Percentiles rank a stretch among this genome's conserved stretches.
These are phyloP conservation scores for Chaunax sp. DNA, from an alignment of 2,797 vertebrate genomes.

Conservation along the genomic window DNA sequence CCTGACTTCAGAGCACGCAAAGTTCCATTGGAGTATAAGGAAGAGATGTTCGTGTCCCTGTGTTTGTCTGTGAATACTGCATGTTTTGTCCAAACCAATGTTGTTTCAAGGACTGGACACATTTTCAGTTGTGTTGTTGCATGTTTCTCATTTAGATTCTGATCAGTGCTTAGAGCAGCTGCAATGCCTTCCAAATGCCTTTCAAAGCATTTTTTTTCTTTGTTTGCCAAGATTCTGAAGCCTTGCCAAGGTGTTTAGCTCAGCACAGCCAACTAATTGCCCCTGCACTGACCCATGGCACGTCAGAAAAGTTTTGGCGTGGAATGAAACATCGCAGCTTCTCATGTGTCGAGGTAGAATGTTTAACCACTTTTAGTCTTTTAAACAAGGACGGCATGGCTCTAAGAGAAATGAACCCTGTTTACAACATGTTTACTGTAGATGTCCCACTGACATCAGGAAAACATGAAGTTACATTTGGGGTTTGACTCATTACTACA, in stretches of 20 bases:
- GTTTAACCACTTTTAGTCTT: not conserved
- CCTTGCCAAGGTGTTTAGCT: slow-evolving; percentile 15
- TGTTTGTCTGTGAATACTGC: not conserved
- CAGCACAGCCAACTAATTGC: slow-evolving; percentile 4
- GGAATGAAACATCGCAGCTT: not conserved
- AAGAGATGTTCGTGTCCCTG: not conserved
- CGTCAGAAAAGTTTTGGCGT: not conserved
- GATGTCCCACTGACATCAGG: not conserved
- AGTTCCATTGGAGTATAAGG: slow-evolving; percentile 1
- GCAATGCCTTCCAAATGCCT: slow-evolving; percentile 29
- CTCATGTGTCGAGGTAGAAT: not conserved
- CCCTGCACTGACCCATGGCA: not conserved
- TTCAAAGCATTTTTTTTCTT: slow-evolving; percentile 15
- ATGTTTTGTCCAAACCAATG: not conserved
- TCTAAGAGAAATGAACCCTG: not conserved
- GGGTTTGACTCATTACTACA: not conserved
- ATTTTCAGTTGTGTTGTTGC: slow-evolving; percentile 1
- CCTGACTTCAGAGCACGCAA: not conserved
- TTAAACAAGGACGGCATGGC: not conserved
- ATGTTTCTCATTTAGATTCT: slow-evolving; percentile 30
- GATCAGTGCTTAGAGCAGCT: slow-evolving; percentile 5
- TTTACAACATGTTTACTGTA: not conserved
- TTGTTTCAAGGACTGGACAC: slow-evolving; percentile 1
- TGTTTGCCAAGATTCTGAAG: slow-evolving; percentile 8
- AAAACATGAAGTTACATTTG: not conserved